Conservation (phyloP, 2,888 invertebrate genomes). For the Blastobasis lacticolella region DNA sequence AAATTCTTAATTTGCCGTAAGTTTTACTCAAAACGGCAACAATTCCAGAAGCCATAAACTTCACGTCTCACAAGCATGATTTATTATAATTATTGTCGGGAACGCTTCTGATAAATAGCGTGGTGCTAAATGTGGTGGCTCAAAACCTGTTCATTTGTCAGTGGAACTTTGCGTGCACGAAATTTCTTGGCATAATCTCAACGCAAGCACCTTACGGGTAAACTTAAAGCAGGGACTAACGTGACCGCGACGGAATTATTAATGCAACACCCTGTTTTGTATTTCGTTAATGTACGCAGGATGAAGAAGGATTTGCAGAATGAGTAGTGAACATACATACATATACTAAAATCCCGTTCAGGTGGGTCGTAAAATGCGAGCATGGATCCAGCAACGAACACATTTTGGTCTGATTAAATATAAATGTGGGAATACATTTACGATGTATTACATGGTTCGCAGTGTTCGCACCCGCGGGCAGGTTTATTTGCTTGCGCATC, state of each 20-base stretch:
- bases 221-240: background rate
- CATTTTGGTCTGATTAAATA: background rate
- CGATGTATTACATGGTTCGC: background rate
- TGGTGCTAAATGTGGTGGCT: no score
- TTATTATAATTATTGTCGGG: no score
- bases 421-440: background rate
- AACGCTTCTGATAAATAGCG: no score
- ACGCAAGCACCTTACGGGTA: no score
- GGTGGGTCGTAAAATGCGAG: background rate
- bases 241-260: constrained; percentile 1
- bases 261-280: constrained; percentile 5
- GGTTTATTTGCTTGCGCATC: no score
- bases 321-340: background rate
- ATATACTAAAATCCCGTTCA: background rate
- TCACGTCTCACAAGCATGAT: no score
- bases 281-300: constrained; percentile 2
- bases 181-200: no score
- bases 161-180: no score
- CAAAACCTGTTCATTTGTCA: no score
- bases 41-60: no score
- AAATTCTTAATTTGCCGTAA: no score
- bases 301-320: constrained; percentile 4
- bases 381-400: background rate
- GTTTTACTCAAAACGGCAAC: no score
- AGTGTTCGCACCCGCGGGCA: background rate